These are phyloP conservation scores for Mamestra brassicae DNA, from an alignment of 2,888 invertebrate genomes.

Conservation along the genomic window DNA sequence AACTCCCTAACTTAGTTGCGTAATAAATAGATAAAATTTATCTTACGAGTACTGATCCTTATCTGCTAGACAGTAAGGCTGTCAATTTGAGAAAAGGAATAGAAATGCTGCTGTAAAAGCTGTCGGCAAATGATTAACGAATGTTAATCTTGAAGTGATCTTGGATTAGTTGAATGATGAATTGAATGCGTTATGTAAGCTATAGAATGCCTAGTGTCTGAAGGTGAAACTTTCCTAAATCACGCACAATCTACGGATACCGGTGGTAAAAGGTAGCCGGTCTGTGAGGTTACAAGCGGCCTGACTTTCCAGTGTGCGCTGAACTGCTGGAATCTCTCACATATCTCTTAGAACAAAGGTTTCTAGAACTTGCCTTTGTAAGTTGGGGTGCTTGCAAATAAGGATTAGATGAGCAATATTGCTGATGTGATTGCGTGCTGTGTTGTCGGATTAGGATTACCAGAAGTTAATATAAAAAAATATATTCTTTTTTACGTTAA, in stretches of 20 bases:
- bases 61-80: slow-evolving; percentile 37
- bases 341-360: neutral
- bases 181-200: slow-evolving; percentile 25
- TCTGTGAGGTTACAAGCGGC: neutral
- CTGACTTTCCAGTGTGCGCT: neutral
- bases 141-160: slow-evolving; percentile 45
- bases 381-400: no score
- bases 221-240: slow-evolving; percentile 27
- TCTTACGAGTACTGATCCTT: slow-evolving; percentile 25
- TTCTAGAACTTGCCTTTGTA: neutral
- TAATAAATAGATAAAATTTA: slow-evolving; percentile 17
- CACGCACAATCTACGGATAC: neutral
- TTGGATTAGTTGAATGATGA: slow-evolving; percentile 5
- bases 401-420: no score
- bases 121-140: slow-evolving; percentile 37
- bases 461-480: no score
- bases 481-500: no score
- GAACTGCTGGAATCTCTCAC: neutral
- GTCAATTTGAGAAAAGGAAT: slow-evolving; percentile 27
- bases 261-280: no score
- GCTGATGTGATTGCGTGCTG: no score
- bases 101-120: slow-evolving; percentile 26
- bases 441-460: no score
- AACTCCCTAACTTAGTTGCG: slow-evolving; percentile 1
- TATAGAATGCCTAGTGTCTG: neutral